Base-by-base conservation (phyloP, 2,113 vertebrate genomes). In the Lepisosteus oculatus region DNA sequence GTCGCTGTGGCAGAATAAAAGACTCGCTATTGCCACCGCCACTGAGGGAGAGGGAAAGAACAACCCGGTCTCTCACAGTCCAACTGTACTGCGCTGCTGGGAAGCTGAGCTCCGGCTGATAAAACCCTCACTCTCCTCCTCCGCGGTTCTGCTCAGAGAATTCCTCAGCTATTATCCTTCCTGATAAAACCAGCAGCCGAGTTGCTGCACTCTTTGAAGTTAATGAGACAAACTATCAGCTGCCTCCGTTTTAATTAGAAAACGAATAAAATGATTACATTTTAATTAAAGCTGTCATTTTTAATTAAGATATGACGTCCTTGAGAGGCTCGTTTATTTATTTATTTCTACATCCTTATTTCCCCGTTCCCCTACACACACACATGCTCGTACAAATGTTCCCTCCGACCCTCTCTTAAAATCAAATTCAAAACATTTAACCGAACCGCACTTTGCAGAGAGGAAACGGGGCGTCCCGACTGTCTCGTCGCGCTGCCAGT, bases 221-320 rank as follows among this genome's bases (percentile, higher is more conserved):
- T 91, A 91, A 92, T 91, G 88, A 90, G 84, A 90, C 86, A 90
- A 90, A 87, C 88, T 89, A 90, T 89, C 85, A 88, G 84, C 78
- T 74, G 84, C 83, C 85, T 85, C 76, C 71, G 82, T 88, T 90
- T 90, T 91, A 90, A 91, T 91, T 90, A 87, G 84, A 89, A 90
- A 89, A 89, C 57, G 81, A 85, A 84, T 78, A 73, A 83, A 91
- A 90, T 88, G 85, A 92, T 92, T 92, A 86, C 85, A 88, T 85
- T 90, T 90, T 91, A 91, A 91, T 90, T 91, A 87, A 86, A 88
- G 84, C 87, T 88, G 90, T 86, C 91, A 86, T 85, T 91, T 90
- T 86, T 85, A 90, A 90, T 91, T 92, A 92, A 85, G 89, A 89
- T 88, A 82, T 87, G 81, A 78, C 80, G 83, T 88, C 86, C 83